Conservation (phyloP, 2,113 vertebrate species). For the Choloepus hoffmanni region DNA sequence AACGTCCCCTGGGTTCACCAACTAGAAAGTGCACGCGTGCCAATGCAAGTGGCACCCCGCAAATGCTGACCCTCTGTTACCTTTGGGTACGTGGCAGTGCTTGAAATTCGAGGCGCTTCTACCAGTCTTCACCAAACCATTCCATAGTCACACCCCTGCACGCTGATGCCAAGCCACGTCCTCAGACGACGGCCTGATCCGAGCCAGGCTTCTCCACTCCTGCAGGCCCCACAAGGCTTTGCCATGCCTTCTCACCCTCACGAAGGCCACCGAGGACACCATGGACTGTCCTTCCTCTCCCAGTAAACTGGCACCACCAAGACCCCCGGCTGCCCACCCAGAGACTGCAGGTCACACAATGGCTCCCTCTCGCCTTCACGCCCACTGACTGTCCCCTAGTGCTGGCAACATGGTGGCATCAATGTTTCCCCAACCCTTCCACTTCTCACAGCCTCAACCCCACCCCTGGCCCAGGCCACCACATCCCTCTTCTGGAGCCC, state of each 20-base stretch:
- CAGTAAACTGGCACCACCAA: background rate
- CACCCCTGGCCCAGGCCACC: fast-evolving
- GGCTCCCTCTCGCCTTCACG: background rate
- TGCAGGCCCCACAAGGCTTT: no score
- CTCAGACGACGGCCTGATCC: background rate
- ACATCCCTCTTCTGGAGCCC: background rate
- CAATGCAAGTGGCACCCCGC: no score
- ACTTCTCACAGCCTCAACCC: background rate
- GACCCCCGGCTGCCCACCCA: background rate
- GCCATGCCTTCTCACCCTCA: no score
- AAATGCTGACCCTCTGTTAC: fast-evolving
- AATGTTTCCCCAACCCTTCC: background rate
- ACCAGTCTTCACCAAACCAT: background rate
- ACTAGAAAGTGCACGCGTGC: fast-evolving
- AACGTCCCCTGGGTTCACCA: background rate
- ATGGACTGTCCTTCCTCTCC: background rate
- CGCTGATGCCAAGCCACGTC: fast-evolving
- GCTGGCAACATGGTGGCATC: fast-evolving
- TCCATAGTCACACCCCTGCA: background rate
- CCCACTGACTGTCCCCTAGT: background rate
- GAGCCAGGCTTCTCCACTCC: background rate
- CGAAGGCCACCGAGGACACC: no score
- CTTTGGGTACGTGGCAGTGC: background rate
- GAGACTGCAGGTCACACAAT: background rate
- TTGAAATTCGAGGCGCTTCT: background rate